Evolutionary conservation across 2,888 invertebrate genomes (phyloP).

Genomic region (Galeruca laticollis): DNA sequence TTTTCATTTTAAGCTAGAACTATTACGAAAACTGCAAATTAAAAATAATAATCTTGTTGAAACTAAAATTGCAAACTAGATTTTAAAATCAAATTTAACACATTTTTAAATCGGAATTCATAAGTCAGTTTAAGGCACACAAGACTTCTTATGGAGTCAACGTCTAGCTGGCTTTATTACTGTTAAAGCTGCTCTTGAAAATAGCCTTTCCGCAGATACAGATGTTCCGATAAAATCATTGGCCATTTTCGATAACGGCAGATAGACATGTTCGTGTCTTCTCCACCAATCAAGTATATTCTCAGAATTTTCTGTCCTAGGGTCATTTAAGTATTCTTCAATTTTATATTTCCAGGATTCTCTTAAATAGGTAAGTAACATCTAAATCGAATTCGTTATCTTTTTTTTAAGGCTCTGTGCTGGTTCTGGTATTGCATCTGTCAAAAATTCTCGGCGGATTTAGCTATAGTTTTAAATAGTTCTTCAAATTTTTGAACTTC

Average conservation of each 20-base stretch:
- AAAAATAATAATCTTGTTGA: no score
- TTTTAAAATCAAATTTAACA: no score
- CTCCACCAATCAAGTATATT: conserved; percentile 46
- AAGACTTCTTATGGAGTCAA: neutral
- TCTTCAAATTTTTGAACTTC: no score
- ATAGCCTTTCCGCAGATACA: conserved; percentile 44
- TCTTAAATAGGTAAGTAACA: no score
- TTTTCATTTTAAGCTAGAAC: no score
- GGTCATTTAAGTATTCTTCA: conserved; percentile 39
- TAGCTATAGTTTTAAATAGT: no score
- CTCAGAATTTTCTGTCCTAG: conserved; percentile 38
- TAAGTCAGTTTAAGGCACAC: neutral
- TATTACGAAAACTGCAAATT: no score
- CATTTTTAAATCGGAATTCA: conserved; percentile 2
- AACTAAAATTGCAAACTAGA: no score
- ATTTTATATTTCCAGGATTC: conserved; percentile 43
- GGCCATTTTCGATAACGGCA: conserved; percentile 41
- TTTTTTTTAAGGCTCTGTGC: no score
- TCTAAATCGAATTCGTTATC: no score
- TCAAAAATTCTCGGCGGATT: no score
- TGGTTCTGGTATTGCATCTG: no score
- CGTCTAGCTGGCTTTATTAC: conserved; percentile 32
- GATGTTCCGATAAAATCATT: conserved; percentile 44
- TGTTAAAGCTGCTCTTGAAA: conserved; percentile 43
- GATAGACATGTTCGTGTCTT: conserved; percentile 39